Evolutionary conservation across 2,888 invertebrate genomes (phyloP).

Genomic region (Andrena camellia): DNA sequence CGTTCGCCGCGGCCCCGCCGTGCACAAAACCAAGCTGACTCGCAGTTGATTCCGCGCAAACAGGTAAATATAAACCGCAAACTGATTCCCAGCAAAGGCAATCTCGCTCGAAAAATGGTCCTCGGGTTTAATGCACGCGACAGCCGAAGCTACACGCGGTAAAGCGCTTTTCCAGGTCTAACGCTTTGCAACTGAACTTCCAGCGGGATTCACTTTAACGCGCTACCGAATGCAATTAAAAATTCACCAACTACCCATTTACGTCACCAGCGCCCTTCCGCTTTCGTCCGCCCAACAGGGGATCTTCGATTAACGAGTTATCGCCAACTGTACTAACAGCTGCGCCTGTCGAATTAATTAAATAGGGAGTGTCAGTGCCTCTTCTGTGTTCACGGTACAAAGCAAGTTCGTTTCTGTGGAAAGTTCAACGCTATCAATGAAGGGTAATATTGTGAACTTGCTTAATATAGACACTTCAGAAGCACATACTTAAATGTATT

Average conservation of each 20-base stretch:
- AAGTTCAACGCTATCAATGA: no score
- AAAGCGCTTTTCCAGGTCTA: slow-evolving; percentile 5
- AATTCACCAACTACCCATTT: background rate
- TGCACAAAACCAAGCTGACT: slow-evolving; percentile 35
- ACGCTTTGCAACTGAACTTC: background rate
- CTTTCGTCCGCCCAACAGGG: background rate
- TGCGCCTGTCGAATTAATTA: no score
- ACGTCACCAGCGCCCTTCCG: background rate
- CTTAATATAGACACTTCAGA: no score
- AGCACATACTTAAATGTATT: no score
- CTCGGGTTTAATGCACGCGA: slow-evolving; percentile 20
- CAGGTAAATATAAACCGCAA: slow-evolving; percentile 45
- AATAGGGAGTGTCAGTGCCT: no score
- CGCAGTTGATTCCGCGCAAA: slow-evolving; percentile 34
- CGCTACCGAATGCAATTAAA: background rate
- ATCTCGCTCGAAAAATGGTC: slow-evolving; percentile 41
- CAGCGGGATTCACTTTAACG: slow-evolving; percentile 1
- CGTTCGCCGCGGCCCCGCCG: background rate
- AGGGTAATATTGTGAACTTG: no score
- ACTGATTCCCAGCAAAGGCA: slow-evolving; percentile 17
- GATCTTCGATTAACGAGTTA: background rate
- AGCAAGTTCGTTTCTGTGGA: no score
- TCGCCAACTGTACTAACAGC: background rate
- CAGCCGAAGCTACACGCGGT: background rate
- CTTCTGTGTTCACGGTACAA: no score